phyloP scores from a whole-genome alignment of 2,113 vertebrate genomes.

The Sturnus vulgaris region DNA sequence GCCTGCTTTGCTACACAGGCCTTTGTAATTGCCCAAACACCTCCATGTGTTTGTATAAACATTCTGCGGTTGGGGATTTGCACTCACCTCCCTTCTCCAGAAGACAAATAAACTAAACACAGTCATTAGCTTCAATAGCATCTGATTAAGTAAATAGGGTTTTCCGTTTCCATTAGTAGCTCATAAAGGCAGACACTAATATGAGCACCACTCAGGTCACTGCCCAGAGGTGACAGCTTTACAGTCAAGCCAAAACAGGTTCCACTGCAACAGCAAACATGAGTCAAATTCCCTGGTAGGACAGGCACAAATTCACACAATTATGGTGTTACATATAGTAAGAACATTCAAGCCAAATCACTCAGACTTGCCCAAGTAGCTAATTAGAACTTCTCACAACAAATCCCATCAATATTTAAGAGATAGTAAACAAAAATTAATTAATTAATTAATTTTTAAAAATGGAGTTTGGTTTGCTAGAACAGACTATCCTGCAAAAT shows the following conservation, averaged over 20 bases:
- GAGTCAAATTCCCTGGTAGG: not conserved
- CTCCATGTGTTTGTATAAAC: not conserved
- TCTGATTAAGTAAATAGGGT: not conserved
- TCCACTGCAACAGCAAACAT: not conserved
- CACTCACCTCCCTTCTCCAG: not conserved
- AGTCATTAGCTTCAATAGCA: not conserved
- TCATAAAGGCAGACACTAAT: not conserved
- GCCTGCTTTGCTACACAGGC: not conserved
- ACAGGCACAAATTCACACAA: not conserved
- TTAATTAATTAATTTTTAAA: no score
- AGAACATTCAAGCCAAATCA: not conserved
- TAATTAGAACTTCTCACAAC: slow-evolving; percentile 13
- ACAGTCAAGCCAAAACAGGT: not conserved
- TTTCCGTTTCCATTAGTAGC: not conserved
- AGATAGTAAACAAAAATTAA: not conserved
- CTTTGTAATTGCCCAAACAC: not conserved
- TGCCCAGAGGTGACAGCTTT: not conserved
- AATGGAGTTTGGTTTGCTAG: not conserved
- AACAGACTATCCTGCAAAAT: not conserved
- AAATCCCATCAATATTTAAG: slow-evolving; percentile 1
- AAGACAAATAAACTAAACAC: not conserved
- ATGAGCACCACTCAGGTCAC: not conserved
- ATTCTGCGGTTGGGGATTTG: not conserved
- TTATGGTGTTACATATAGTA: not conserved
- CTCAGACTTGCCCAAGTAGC: not conserved